A percentile compares a stretch with the other conserved stretches of the same genome.
Conservation (phyloP, 2,113 vertebrate species). For the Toxotes jaculatrix region DNA sequence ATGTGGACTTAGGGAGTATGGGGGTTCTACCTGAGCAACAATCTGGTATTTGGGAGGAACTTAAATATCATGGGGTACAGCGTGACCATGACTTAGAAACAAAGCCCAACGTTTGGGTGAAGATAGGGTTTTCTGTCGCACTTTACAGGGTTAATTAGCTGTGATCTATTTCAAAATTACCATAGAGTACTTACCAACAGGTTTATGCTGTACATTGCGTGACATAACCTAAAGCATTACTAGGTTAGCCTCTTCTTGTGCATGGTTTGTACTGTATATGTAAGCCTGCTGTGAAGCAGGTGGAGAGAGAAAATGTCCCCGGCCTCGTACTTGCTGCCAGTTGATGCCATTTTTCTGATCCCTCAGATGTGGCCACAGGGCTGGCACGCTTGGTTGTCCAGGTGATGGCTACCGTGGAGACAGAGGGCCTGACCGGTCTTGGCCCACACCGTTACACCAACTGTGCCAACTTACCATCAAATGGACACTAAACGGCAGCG, state of each 20-base stretch:
- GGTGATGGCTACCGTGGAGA: constrained; percentile 73
- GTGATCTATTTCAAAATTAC: neutral
- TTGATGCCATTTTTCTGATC: constrained; percentile 50
- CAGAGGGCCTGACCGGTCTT: constrained; percentile 76
- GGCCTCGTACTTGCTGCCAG: constrained; percentile 39
- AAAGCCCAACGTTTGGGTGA: neutral
- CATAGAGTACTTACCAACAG: neutral
- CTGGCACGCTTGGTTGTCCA: constrained; percentile 71
- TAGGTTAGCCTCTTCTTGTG: constrained; percentile 11
- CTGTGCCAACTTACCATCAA: constrained; percentile 78
- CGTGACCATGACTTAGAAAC: neutral
- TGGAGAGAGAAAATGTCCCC: constrained; percentile 4
- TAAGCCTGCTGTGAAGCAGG: constrained; percentile 20
- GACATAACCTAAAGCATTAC: too few relatives aligned
- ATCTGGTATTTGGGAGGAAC: too few relatives aligned
- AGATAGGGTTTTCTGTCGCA: neutral
- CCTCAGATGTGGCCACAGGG: constrained; percentile 67
- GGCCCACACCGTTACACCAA: constrained; percentile 72
- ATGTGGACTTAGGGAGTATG: neutral
- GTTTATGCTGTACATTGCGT: neutral
- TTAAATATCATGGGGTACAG: too few relatives aligned
- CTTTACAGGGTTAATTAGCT: neutral
- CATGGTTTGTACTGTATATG: neutral
- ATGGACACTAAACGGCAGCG: constrained; percentile 67
- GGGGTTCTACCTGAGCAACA: neutral